phyloP scores from a whole-genome alignment of 2,113 vertebrate genomes.

The Cephalopholis sonnerati region DNA sequence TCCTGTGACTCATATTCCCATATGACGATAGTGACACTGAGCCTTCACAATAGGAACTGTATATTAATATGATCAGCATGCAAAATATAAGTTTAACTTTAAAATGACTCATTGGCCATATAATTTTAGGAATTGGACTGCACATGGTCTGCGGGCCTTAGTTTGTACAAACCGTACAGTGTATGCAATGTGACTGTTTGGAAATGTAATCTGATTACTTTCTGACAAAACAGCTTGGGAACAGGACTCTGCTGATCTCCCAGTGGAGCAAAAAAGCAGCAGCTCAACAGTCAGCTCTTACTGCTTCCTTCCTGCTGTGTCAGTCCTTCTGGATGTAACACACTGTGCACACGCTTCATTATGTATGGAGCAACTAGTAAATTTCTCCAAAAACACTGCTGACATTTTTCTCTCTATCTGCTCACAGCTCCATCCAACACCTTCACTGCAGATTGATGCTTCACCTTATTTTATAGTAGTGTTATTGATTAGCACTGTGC shows the following conservation, averaged over 20 bases:
- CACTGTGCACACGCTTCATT: conserved; percentile 31
- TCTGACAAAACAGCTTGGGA: neutral
- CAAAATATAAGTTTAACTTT: too few species aligned
- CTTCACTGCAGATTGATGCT: conserved; percentile 81
- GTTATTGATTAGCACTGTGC: conserved; percentile 81
- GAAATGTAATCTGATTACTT: conserved; percentile 8
- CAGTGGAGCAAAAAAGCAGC: neutral
- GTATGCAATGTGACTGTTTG: neutral
- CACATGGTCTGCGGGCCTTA: too few species aligned
- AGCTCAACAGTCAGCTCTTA: neutral
- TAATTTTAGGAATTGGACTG: too few species aligned
- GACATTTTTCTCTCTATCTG: conserved; percentile 25
- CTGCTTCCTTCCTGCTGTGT: neutral
- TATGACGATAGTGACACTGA: too few species aligned
- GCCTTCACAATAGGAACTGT: too few species aligned
- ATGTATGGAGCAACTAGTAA: neutral
- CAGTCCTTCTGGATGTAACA: conserved; percentile 8
- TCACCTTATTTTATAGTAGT: conserved; percentile 82
- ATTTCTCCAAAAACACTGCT: conserved; percentile 6
- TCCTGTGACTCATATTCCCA: too few species aligned
- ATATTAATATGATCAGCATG: too few species aligned
- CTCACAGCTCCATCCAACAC: conserved; percentile 39
- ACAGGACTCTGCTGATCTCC: neutral
- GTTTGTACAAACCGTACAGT: neutral
- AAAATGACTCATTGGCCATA: too few species aligned